Conservation (phyloP, 1,140 invertebrate species). For the Mesaphorura yosii region DNA sequence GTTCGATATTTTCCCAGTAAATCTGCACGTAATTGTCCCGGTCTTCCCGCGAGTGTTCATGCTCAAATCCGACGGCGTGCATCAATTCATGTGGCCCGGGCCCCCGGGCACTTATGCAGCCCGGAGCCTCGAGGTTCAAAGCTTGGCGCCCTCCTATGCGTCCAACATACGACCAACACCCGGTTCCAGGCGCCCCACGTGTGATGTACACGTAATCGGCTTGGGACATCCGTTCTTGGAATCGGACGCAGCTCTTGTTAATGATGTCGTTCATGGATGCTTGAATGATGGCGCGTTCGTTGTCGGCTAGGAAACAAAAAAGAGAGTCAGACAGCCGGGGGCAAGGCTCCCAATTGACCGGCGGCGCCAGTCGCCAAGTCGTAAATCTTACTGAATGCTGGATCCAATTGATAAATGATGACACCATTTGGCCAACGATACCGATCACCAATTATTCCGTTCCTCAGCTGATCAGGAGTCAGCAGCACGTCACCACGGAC, state of each 20-base stretch:
- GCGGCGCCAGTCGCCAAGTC: not conserved
- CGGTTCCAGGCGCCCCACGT: not conserved
- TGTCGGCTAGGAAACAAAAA: not conserved
- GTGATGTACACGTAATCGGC: not conserved
- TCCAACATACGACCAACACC: not conserved
- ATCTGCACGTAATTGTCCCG: conserved; percentile 33
- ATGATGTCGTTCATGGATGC: not conserved
- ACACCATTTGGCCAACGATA: not conserved
- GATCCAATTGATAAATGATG: not conserved
- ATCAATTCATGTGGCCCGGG: conserved; percentile 8
- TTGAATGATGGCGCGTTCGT: not conserved
- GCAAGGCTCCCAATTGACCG: no score
- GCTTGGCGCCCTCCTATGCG: not conserved
- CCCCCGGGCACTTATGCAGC: not conserved
- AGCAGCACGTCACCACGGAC: no score
- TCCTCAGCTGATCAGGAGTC: no score
- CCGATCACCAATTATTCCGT: not conserved
- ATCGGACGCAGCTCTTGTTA: not conserved
- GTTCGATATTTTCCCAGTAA: conserved; percentile 32
- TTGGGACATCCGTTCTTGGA: not conserved
- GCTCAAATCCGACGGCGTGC: conserved; percentile 29
- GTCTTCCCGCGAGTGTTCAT: conserved; percentile 30
- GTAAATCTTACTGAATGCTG: not conserved
- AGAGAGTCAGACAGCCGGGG: no score
- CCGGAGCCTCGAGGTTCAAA: not conserved